Conservation (phyloP, 2,888 invertebrate species). For the Aelia acuminata region DNA sequence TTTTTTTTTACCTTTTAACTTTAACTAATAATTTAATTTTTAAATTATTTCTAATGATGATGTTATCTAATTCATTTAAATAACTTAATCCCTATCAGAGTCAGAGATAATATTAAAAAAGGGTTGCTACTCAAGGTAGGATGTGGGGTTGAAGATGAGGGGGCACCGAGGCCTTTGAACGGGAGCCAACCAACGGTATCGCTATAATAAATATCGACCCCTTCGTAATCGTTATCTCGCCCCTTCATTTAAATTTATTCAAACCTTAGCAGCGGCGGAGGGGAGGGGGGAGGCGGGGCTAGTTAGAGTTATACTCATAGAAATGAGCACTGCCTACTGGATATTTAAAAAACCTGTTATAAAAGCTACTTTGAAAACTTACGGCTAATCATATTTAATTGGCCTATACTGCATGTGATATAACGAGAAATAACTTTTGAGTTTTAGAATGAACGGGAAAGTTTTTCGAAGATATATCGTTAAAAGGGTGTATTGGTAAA, state of each 20-base stretch:
- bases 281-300: not conserved
- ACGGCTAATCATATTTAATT: too few relatives aligned
- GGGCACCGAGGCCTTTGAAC: not conserved
- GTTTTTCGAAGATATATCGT: too few relatives aligned
- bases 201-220: conserved; percentile 40
- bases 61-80: not conserved
- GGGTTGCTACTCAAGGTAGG: not conserved
- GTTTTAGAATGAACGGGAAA: too few relatives aligned
- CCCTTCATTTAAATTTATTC: conserved; percentile 27
- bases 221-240: conserved; percentile 19
- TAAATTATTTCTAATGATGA: not conserved
- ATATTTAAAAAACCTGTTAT: not conserved
- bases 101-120: not conserved
- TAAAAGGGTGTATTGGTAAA: too few relatives aligned
- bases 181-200: conserved; percentile 37
- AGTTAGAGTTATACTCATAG: not conserved
- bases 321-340: not conserved
- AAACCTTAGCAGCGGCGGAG: too few relatives aligned
- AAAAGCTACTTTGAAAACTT: not conserved
- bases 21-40: too few relatives aligned
- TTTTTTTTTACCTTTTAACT: too few relatives aligned
- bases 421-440: too few relatives aligned
- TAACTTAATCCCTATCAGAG: not conserved
- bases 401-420: too few relatives aligned
- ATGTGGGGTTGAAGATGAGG: not conserved